Evolutionary conservation across 2,113 vertebrate species (phyloP).

Genomic region (Equus przewalskii): DNA sequence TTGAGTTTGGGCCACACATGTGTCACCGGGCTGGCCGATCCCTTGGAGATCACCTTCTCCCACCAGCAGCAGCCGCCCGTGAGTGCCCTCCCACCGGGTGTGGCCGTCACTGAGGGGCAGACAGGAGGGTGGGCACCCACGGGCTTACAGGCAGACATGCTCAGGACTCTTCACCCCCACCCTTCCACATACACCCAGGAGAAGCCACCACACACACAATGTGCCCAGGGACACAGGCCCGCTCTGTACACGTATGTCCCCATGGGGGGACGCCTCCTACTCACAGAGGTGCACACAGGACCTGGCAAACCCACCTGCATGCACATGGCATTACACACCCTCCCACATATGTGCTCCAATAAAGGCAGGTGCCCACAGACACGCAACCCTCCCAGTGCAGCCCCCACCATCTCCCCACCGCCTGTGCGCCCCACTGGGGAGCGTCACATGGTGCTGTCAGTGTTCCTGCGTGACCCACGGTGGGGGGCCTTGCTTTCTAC

Average conservation of each 20-base stretch:
- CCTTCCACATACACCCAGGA: background rate
- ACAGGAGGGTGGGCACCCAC: background rate
- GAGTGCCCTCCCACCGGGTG: constrained; percentile 9
- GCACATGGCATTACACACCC: background rate
- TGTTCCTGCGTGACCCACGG: fast-evolving
- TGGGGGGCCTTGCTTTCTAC: background rate
- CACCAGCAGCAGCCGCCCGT: constrained; percentile 77
- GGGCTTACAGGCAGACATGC: fast-evolving
- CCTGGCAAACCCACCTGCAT: background rate
- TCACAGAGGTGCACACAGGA: background rate
- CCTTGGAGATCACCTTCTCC: constrained; percentile 88
- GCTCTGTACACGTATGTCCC: fast-evolving
- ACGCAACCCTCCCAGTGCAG: background rate
- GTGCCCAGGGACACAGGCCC: no score
- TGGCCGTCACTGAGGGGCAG: background rate
- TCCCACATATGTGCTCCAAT: background rate
- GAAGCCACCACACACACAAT: background rate
- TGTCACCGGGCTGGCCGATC: constrained; percentile 86
- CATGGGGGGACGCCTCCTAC: no score
- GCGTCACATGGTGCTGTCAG: fast-evolving
- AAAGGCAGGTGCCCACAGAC: background rate
- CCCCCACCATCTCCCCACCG: fast-evolving
- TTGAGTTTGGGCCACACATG: constrained; percentile 85
- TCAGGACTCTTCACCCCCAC: background rate
- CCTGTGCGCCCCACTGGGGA: fast-evolving